Conservation (phyloP, 2,797 vertebrate species). For the Lutjanus campechanus region DNA sequence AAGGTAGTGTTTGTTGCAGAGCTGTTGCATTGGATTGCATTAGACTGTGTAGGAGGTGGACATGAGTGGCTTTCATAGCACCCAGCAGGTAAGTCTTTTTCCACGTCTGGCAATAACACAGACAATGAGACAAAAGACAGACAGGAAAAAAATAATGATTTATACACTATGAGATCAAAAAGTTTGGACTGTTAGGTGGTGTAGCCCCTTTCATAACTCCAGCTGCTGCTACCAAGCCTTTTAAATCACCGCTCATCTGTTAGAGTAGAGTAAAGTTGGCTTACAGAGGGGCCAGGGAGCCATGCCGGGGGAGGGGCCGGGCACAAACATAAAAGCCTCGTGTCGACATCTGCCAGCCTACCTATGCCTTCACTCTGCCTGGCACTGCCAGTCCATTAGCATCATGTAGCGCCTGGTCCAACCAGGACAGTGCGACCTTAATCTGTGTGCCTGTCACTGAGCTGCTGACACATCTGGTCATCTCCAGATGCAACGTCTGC, state of each 20-base stretch:
- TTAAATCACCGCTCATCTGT: constrained; percentile 45
- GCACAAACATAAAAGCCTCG: constrained; percentile 41
- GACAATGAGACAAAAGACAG: background rate
- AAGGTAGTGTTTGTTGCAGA: background rate
- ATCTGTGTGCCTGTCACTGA: constrained; percentile 69
- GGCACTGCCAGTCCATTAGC: constrained; percentile 72
- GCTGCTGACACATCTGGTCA: constrained; percentile 73
- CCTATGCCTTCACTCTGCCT: constrained; percentile 41
- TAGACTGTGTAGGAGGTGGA: background rate
- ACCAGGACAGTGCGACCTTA: constrained; percentile 72
- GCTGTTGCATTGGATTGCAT: background rate
- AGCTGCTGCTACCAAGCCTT: constrained; percentile 28
- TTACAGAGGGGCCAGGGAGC: constrained; percentile 9
- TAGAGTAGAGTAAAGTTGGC: constrained; percentile 31
- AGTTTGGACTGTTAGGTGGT: constrained; percentile 26
- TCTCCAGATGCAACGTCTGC: constrained; percentile 39
- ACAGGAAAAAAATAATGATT: background rate
- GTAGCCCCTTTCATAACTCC: constrained; percentile 31
- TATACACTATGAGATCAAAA: constrained; percentile 33
- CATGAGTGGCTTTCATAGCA: background rate
- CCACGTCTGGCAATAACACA: constrained; percentile 7
- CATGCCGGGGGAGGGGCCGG: constrained; percentile 6
- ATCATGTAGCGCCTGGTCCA: constrained; percentile 77
- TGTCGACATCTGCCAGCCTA: constrained; percentile 63
- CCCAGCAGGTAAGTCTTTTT: background rate